Evolutionary conservation across 2,888 invertebrate genomes (phyloP).

Genomic region (Sceliomorpha sp.): DNA sequence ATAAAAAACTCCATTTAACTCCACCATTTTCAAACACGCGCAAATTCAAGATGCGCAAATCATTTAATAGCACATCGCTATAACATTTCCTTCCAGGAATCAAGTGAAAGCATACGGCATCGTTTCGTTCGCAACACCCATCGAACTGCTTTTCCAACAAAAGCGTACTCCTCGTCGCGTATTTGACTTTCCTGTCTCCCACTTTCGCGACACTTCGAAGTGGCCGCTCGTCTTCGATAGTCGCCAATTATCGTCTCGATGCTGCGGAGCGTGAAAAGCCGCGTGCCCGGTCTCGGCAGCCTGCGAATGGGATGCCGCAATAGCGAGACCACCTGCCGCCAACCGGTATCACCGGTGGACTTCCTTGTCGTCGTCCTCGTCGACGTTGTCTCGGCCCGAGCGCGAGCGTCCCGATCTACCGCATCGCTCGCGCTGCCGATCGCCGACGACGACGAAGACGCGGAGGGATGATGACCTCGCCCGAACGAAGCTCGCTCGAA

Average conservation of each 20-base stretch:
- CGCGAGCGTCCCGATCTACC: constrained; percentile 44
- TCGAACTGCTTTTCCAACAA: constrained; percentile 3
- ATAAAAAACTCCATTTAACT: too few relatives aligned
- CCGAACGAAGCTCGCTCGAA: constrained; percentile 10
- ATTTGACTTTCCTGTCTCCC: constrained; percentile 35
- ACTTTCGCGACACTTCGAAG: constrained; percentile 48
- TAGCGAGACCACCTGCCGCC: constrained; percentile 50
- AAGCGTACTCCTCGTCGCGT: constrained; percentile 9
- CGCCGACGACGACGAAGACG: constrained; percentile 14
- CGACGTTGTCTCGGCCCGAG: constrained; percentile 15
- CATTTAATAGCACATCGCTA: constrained; percentile 1
- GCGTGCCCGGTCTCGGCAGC: constrained; percentile 43
- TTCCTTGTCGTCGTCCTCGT: constrained; percentile 41
- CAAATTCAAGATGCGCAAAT: too few relatives aligned
- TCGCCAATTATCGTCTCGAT: constrained; percentile 56
- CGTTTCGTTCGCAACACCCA: constrained; percentile 11
- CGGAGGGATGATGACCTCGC: constrained; percentile 33
- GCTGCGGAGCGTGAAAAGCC: constrained; percentile 53
- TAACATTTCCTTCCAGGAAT: neutral
- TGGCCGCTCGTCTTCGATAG: constrained; percentile 45
- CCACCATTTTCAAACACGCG: too few relatives aligned
- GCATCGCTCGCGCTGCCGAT: constrained; percentile 44
- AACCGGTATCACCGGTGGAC: constrained; percentile 45
- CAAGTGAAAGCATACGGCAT: constrained; percentile 26
- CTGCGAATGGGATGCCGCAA: constrained; percentile 30